phyloP scores from a whole-genome alignment of 2,888 invertebrate species.

The Melieria omissa region DNA sequence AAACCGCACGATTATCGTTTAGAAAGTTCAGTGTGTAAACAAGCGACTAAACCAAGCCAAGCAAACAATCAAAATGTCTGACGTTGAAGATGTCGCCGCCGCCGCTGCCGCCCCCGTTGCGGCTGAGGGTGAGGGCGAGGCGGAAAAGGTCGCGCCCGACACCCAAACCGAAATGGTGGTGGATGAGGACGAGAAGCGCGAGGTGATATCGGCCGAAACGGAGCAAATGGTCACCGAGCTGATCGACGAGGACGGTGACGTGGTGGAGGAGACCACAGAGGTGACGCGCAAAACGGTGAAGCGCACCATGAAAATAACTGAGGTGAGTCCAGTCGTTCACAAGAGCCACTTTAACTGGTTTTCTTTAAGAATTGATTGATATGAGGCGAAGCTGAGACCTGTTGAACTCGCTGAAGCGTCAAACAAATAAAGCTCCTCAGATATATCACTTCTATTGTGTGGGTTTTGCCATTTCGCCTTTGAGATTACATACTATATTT shows the following conservation, averaged over 20 bases:
- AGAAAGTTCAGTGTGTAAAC: conserved; percentile 8
- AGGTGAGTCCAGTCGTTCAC: conserved; percentile 53
- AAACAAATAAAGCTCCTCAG: too few species aligned
- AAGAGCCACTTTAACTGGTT: too few species aligned
- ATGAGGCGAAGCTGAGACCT: too few species aligned
- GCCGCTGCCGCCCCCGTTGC: conserved; percentile 52
- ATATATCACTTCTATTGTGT: too few species aligned
- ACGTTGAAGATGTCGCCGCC: conserved; percentile 60
- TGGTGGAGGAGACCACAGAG: conserved; percentile 64
- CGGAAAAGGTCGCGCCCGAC: conserved; percentile 49
- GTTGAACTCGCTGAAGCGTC: too few species aligned
- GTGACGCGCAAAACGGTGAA: conserved; percentile 65
- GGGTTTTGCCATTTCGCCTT: too few species aligned
- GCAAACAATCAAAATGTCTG: conserved; percentile 57
- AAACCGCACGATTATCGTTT: background rate
- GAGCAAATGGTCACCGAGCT: conserved; percentile 62
- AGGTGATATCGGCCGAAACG: conserved; percentile 49
- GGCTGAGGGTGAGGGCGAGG: conserved; percentile 48
- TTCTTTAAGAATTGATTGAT: too few species aligned
- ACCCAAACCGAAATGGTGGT: conserved; percentile 49
- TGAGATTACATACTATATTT: too few species aligned
- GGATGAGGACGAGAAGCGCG: conserved; percentile 52
- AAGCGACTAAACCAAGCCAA: conserved; percentile 28
- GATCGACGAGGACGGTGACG: conserved; percentile 64
- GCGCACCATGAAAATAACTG: conserved; percentile 65